These are phyloP conservation scores for Perccottus glenii DNA, from an alignment of 2,113 vertebrate genomes.

Conservation along the genomic window DNA sequence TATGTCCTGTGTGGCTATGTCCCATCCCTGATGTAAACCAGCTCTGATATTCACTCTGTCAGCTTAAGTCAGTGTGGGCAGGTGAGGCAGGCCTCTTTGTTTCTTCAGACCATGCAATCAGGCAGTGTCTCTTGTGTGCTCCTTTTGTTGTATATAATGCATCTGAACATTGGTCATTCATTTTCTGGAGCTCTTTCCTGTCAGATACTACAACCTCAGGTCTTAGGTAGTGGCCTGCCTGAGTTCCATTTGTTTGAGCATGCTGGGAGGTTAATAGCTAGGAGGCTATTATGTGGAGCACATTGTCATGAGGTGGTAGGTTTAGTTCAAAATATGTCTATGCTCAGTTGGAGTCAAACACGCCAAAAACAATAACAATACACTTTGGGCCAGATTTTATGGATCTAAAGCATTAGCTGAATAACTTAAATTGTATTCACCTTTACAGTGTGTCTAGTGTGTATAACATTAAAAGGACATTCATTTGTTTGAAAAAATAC, in stretches of 20 bases:
- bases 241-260: constrained; percentile 29
- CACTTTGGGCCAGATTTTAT: too few species aligned
- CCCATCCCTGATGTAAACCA: constrained; percentile 71
- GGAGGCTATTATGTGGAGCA: constrained; percentile 4
- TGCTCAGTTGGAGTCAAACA: too few species aligned
- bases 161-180: constrained; percentile 15
- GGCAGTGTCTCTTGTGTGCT: constrained; percentile 24
- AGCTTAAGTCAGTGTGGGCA: constrained; percentile 27
- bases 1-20: constrained; percentile 84
- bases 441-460: too few species aligned
- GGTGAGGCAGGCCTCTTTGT: constrained; percentile 8
- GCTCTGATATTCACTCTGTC: constrained; percentile 46
- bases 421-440: too few species aligned
- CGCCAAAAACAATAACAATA: too few species aligned
- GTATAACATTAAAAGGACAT: too few species aligned
- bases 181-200: constrained; percentile 3
- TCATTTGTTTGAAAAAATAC: too few species aligned
- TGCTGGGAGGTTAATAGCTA: constrained; percentile 20
- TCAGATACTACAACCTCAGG: constrained; percentile 4
- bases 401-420: too few species aligned
- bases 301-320: constrained; percentile 21
- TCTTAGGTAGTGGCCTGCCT: constrained; percentile 25
- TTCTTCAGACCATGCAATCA: constrained; percentile 34
- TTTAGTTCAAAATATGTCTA: constrained; percentile 5
- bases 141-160: constrained; percentile 20